Base-by-base conservation (phyloP, 2,113 vertebrate species). In the Neomonachus schauinslandi region DNA sequence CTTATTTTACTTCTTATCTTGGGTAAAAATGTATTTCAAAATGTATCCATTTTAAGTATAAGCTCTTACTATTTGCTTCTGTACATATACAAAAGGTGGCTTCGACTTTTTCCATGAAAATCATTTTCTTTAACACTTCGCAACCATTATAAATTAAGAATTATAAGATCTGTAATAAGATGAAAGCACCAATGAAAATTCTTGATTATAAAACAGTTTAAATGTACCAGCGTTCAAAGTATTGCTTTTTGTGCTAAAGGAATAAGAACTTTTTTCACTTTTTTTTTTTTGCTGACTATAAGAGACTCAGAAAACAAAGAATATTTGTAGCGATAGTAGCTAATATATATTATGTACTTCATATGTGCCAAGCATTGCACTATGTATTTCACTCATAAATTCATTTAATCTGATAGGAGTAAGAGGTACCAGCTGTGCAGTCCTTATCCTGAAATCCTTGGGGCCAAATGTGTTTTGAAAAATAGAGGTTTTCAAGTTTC, bases 51-150 rank as follows among this genome's bases (percentile, higher is more conserved):
- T 69, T 71, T 39, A 91, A 85, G 7, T 76, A 36, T 51, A 82
- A 65, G 9, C 7, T 82, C 26, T 85, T 61, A 81, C 49, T 82
- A 71, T 74, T 95, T 63, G 55, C 61, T 83, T 94, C n/a, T 33
- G 2, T 77, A 6, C 46, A 53, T 63, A 12, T 46, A 49, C 36
- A 92, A 31, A 90, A 94, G 53, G 92, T 42, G 22, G 21, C 4
- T 74, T 90, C 42, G 63, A 49, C 4, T 63, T 96, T 93, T 92
- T 57, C 39, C 13, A 28, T 77, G 57, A 94, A 95, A 89, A 77
- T 57, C 39, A 86, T 59, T 95, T 88, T 87, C 24, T 59, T 92
- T 92, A 92, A n/a, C 7, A 92, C 2, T 72, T 42, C 79, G 67
- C 13, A 88, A 81, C 42, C 89, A 55, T 63, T 69, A 69, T 49